Conservation (phyloP, 2,888 invertebrate species). For the Branchipolynoe longqiensis region DNA sequence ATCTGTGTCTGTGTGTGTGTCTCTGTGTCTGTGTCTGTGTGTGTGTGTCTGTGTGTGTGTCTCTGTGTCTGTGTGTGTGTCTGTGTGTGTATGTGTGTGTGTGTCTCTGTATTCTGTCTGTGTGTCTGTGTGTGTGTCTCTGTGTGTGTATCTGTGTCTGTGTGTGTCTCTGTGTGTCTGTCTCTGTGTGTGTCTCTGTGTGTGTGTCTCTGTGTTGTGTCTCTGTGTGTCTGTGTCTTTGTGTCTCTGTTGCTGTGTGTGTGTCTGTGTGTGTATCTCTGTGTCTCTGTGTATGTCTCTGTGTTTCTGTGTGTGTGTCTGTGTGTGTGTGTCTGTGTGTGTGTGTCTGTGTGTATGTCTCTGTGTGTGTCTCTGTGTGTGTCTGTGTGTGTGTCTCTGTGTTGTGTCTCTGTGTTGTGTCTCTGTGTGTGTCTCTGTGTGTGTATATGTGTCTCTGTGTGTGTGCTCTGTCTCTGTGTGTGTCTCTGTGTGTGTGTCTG, state of each 20-base stretch:
- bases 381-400: not conserved
- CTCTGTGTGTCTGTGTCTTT: not conserved
- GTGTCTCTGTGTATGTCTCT: not conserved
- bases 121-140: not conserved
- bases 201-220: not conserved
- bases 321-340: not conserved
- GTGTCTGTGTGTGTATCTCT: not conserved
- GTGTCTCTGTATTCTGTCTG: not conserved
- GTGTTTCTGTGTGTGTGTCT: not conserved
- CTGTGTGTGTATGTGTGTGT: not conserved
- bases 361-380: not conserved
- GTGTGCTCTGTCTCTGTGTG: not conserved
- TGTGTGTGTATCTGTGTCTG: not conserved
- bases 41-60: not conserved
- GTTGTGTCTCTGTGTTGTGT: not conserved
- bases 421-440: not conserved
- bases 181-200: not conserved
- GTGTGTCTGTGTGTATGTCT: not conserved
- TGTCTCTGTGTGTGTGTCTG: not conserved
- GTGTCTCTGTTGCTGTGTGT: not conserved
- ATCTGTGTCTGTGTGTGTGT: conserved; percentile 26
- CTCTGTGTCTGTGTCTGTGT: not conserved
- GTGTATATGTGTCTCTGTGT: not conserved
- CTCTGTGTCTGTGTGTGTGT: not conserved
- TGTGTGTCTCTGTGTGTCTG: not conserved